Base-by-base conservation (phyloP, 2,797 vertebrate genomes). In the Prionace glauca region DNA sequence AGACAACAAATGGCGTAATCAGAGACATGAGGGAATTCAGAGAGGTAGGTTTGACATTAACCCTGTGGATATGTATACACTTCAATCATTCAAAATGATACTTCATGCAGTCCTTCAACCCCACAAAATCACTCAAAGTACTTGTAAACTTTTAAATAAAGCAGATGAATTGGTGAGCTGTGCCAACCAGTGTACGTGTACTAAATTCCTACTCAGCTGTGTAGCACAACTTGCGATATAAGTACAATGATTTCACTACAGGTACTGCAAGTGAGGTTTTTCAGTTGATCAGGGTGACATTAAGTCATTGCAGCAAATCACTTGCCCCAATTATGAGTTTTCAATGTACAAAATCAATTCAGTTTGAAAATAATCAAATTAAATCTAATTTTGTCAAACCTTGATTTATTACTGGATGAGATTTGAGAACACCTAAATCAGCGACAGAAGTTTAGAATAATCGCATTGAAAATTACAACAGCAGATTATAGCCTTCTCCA, bases 311-410 rank as follows among this genome's bases (percentile, higher is more conserved):
- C 65, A 92, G 65, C 90, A 69, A 92, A 69, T 69, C 20, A 69
- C 90, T 92, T 92, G 62, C 65, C n/a, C 16, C 24, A 36, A 10
- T 91, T 50, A 67, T 7, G 22, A 67, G 65, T 92, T 69, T 92
- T 41, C 65, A 67, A 67, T 45, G 36, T 24, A 45, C 1, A 22
- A 24, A 84, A 84, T 24, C 90, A 69, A 12, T 36, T 22, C 65
- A 92, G 10, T 69, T 69, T 92, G 18, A 92, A 92, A 92, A 92
- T 92, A 69, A 69, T 92, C 90, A 92, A 92, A 41, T 90, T 62
- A 92, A 69, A 24, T 11, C 65, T 92, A 92, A 92, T 22, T 84
- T 84, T 45, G 81, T 45, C 81, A 24, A 24, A 84, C 36, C 81
- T 84, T 84, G 81, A 84, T 84, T 36, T 67, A 67, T 65, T 12